Percentiles rank a stretch among this genome's conserved stretches.
Conservation (phyloP, 2,888 invertebrate genomes). For the Pycnomerus fuliginosus region DNA sequence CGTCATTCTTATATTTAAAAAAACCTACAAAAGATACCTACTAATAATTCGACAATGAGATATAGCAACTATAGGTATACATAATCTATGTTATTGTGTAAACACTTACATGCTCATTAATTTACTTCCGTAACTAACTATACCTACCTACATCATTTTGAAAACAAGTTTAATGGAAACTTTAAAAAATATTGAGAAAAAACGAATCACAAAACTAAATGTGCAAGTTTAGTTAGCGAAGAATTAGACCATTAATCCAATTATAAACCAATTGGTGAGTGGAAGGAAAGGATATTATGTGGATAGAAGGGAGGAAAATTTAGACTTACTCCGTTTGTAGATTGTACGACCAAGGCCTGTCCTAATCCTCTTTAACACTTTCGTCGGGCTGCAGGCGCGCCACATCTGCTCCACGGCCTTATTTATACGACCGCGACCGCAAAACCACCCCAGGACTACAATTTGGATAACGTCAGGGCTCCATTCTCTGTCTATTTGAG, state of each 20-base stretch:
- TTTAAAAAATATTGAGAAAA: no score
- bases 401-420: conserved; percentile 36
- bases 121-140: no score
- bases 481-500: conserved; percentile 18
- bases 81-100: no score
- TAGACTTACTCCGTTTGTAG: conserved; percentile 15
- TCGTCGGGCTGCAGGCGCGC: conserved; percentile 23
- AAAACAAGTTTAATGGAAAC: no score
- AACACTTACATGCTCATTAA: no score
- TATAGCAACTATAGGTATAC: no score
- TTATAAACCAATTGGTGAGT: conserved; percentile 34
- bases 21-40: no score
- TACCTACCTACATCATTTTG: no score
- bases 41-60: no score
- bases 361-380: conserved; percentile 34
- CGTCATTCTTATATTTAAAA: no score
- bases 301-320: conserved; percentile 28
- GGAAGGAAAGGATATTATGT: conserved; percentile 27
- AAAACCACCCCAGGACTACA: conserved; percentile 17
- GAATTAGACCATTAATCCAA: conserved; percentile 30
- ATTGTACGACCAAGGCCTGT: conserved; percentile 19
- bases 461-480: conserved; percentile 10
- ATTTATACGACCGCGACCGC: conserved; percentile 35
- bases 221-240: no score
- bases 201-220: no score